Evolutionary conservation across 2,113 vertebrate species (phyloP).

Genomic region (Mus musculus): DNA sequence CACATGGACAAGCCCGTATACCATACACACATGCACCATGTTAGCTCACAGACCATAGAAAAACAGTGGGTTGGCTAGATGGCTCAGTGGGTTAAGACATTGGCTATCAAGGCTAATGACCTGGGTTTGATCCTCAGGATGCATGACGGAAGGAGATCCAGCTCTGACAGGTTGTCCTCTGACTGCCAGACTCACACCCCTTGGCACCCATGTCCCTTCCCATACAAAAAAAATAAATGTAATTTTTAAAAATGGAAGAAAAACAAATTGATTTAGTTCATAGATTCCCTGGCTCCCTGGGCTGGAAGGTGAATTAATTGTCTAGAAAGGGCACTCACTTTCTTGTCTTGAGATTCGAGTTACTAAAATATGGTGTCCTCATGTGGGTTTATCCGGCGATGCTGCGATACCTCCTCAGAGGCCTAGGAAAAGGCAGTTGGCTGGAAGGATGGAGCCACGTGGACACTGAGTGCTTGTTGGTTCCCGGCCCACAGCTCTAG

Average conservation of each 20-base stretch:
- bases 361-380: background rate
- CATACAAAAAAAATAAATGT: background rate
- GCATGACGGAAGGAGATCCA: background rate
- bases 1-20: too few relatives aligned
- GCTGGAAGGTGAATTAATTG: conserved; percentile 3
- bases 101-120: background rate
- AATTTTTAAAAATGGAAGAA: background rate
- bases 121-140: background rate
- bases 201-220: background rate
- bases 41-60: background rate
- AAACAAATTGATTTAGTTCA: background rate
- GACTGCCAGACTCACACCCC: background rate
- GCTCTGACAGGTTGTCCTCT: background rate
- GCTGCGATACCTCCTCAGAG: background rate
- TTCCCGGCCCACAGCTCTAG: background rate
- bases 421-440: background rate
- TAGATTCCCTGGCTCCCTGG: background rate
- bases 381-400: background rate
- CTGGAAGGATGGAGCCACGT: background rate
- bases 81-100: background rate
- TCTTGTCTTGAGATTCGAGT: background rate
- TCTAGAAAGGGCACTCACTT: background rate
- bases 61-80: background rate
- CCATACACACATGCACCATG: background rate
- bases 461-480: background rate